A percentile compares a stretch with the other conserved stretches of the same genome.
Evolutionary conservation across 37 sponge, comb jelly and placozoan genomes (phyloP).

Genomic region (Axinella damicornis): DNA sequence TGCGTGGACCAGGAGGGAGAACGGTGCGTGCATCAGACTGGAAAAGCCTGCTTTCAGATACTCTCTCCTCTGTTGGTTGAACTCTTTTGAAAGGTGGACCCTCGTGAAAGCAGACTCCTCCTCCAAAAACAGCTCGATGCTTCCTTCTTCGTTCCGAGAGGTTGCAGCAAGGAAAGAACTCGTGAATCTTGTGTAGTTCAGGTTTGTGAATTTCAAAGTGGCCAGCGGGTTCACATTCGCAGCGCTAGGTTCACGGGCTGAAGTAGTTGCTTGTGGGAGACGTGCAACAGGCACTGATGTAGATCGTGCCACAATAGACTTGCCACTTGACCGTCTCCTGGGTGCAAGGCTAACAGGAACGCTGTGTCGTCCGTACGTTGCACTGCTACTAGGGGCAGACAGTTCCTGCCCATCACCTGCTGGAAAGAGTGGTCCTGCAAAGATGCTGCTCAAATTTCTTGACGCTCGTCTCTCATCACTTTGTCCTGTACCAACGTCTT

Average conservation of each 20-base stretch:
- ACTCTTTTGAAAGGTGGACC: background rate
- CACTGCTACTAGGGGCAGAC: too few species aligned
- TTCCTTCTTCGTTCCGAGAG: background rate
- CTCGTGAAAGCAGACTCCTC: slow-evolving; percentile 7
- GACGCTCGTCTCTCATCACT: background rate
- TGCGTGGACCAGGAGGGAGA: slow-evolving; percentile 41
- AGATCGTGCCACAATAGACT: too few species aligned
- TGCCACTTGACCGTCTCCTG: too few species aligned
- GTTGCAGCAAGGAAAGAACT: background rate
- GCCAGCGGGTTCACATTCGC: background rate
- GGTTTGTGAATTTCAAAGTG: background rate
- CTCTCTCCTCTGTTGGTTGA: slow-evolving; percentile 13
- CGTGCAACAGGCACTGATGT: too few species aligned
- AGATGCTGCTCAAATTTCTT: slow-evolving; percentile 19
- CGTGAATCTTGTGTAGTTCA: slow-evolving; percentile 1
- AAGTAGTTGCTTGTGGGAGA: too few species aligned
- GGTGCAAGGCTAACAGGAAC: too few species aligned
- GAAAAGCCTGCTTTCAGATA: slow-evolving; percentile 16
- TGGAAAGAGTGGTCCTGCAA: background rate
- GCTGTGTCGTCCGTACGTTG: too few species aligned
- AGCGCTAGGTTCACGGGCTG: too few species aligned
- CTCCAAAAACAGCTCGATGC: slow-evolving; percentile 38
- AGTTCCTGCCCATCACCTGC: too few species aligned
- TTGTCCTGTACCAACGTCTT: background rate
- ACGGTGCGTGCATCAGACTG: slow-evolving; percentile 51